Base-by-base conservation (phyloP, 2,113 vertebrate genomes). In the sheep (Ovis aries) region DNA sequence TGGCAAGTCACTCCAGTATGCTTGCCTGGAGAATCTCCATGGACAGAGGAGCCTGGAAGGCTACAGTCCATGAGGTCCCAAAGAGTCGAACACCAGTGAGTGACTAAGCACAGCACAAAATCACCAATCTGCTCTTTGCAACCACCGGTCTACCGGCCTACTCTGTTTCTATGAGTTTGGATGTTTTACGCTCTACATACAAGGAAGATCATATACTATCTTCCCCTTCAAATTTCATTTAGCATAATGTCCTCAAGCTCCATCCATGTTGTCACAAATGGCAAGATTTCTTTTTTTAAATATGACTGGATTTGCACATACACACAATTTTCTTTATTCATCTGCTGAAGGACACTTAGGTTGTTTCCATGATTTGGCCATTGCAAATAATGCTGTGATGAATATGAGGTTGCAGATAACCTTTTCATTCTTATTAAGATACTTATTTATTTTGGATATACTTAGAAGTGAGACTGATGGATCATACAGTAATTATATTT, bases 81-180 rank as follows among this genome's bases (percentile, higher is more conserved):
- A 40, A 71, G n/a, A 23, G 0, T 36, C 0, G 2, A 12, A 23
- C 19, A 71, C 0, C 2, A 23, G 9, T 71, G n/a, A 40, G 9
- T 36, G n/a, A 23, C 67, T 23, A 71, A 40, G 67, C 2, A 12
- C 67, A 71, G 64, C n/a, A 71, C 19, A 25, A 43, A 43, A 74
- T 74, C 71, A 13, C 71, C 36, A 43, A 2, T 74, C 71, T 43
- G 29, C 36, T 74, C 71, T 74, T 13, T 8, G 17, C 50, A 84
- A 92, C 14, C 31, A 55, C 29, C 0, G 6, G 3, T 45, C 40
- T 84, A 55, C 50, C 2, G 1, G 17, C 27, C 40, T 71, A 55
- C 36, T 90, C 19, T 48, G 7, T 64, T 64, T 33, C n/a, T 55
- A 12, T n/a, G 36, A 45, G 29, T 92, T 45, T 36, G 27, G 31